These are phyloP conservation scores for Drosophila ochracea DNA, from an alignment of 2,888 invertebrate species.

Conservation along the genomic window DNA sequence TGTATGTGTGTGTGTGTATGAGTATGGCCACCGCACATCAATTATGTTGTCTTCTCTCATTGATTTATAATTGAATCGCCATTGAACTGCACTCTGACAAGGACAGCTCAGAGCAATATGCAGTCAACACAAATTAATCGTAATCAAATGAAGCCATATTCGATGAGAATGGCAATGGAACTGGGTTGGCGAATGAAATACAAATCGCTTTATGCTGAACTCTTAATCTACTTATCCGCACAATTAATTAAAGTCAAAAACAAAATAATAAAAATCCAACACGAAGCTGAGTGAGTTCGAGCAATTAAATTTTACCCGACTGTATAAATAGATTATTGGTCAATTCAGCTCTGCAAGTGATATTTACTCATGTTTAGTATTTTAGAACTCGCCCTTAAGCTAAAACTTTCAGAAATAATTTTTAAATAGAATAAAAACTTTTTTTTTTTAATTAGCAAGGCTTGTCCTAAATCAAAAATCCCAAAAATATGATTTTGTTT, in stretches of 20 bases:
- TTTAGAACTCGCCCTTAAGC: too few species aligned
- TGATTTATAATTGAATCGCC: slow-evolving; percentile 67
- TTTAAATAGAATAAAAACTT: neutral
- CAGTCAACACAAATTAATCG: slow-evolving; percentile 55
- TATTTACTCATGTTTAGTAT: neutral
- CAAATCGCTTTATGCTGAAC: slow-evolving; percentile 17
- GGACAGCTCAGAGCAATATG: slow-evolving; percentile 5
- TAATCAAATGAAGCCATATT: slow-evolving; percentile 56
- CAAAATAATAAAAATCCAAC: slow-evolving; percentile 28
- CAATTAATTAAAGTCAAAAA: slow-evolving; percentile 34
- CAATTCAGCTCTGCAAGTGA: slow-evolving; percentile 23
- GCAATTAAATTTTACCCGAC: slow-evolving; percentile 18
- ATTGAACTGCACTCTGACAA: slow-evolving; percentile 46
- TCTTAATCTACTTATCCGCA: slow-evolving; percentile 38
- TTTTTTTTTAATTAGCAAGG: neutral
- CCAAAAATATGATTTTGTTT: too few species aligned
- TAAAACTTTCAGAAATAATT: slow-evolving; percentile 1
- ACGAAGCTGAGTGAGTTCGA: slow-evolving; percentile 2
- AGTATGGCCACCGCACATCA: slow-evolving; percentile 56
- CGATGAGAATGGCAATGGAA: neutral
- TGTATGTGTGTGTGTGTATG: slow-evolving; percentile 29
- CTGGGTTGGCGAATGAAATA: slow-evolving; percentile 8
- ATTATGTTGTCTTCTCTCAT: slow-evolving; percentile 67
- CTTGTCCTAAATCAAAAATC: too few species aligned
- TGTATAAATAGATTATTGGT: slow-evolving; percentile 24